These are phyloP conservation scores for Mesochorus sp. DNA, from an alignment of 2,888 invertebrate species.

Conservation along the genomic window DNA sequence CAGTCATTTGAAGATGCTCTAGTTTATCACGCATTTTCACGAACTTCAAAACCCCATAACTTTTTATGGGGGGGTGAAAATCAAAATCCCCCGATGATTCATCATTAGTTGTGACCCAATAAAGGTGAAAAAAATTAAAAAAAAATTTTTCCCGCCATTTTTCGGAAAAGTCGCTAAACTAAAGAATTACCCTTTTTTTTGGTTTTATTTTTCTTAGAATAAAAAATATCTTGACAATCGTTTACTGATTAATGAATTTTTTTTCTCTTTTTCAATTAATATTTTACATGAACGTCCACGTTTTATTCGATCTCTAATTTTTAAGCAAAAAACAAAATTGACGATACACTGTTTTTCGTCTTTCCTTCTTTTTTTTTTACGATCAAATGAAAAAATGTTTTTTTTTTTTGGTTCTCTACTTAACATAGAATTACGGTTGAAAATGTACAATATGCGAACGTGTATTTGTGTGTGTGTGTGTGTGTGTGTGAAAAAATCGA, in stretches of 20 bases:
- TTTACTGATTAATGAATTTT: background rate
- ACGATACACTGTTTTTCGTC: background rate
- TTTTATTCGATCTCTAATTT: background rate
- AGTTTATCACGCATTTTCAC: too few relatives aligned
- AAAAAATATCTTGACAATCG: background rate
- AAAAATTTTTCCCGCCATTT: too few relatives aligned
- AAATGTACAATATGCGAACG: background rate
- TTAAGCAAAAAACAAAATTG: background rate
- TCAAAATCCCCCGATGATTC: too few relatives aligned
- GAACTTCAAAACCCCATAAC: too few relatives aligned
- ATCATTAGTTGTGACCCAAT: too few relatives aligned
- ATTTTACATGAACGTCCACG: background rate
- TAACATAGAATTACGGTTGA: slow-evolving; percentile 12
- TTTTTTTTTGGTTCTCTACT: slow-evolving; percentile 23
- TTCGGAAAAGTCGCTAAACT: too few relatives aligned
- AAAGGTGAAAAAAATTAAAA: too few relatives aligned
- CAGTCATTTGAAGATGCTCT: too few relatives aligned
- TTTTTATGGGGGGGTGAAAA: too few relatives aligned
- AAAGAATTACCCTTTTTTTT: background rate
- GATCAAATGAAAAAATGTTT: background rate
- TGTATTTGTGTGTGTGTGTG: too few relatives aligned
- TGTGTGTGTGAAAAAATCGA: too few relatives aligned
- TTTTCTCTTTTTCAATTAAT: background rate
- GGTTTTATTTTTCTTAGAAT: background rate
- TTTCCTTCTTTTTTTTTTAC: background rate